Evolutionary conservation across 2,113 vertebrate genomes (phyloP).

Genomic region (Hyperoodon ampullatus): DNA sequence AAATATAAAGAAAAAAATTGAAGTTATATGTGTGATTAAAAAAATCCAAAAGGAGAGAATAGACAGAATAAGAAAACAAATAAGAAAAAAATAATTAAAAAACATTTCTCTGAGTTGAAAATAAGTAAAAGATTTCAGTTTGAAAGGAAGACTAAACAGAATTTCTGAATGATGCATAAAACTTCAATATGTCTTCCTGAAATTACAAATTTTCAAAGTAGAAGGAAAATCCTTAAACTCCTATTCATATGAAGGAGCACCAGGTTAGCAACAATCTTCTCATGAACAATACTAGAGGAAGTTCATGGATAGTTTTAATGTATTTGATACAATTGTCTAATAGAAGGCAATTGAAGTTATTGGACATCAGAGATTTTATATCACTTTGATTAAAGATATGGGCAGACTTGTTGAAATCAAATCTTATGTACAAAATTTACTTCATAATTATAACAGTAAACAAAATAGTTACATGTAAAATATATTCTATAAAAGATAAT

Average conservation of each 20-base stretch:
- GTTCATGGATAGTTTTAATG: not conserved
- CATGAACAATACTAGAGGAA: not conserved
- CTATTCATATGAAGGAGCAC: not conserved
- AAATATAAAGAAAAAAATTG: not conserved
- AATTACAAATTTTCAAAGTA: not conserved
- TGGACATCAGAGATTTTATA: not conserved
- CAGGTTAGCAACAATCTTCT: not conserved
- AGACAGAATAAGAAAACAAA: not conserved
- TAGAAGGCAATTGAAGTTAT: not conserved
- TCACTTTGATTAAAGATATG: not conserved
- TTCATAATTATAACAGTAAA: not conserved
- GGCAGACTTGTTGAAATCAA: not conserved
- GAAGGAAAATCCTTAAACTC: not conserved
- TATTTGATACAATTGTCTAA: not conserved
- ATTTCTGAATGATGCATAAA: not conserved
- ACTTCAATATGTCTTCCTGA: not conserved
- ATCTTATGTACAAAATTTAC: not conserved
- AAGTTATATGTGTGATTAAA: not conserved
- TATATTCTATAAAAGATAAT: not conserved
- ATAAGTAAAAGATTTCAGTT: not conserved
- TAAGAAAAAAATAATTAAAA: not conserved
- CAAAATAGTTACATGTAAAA: not conserved
- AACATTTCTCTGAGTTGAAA: not conserved
- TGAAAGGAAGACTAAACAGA: not conserved
- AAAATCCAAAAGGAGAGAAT: not conserved